Evolutionary conservation across 2,113 vertebrate genomes (phyloP), one percentile per base, ranked within the genome.

Genomic region (Chaetorhynchus papuensis): DNA sequence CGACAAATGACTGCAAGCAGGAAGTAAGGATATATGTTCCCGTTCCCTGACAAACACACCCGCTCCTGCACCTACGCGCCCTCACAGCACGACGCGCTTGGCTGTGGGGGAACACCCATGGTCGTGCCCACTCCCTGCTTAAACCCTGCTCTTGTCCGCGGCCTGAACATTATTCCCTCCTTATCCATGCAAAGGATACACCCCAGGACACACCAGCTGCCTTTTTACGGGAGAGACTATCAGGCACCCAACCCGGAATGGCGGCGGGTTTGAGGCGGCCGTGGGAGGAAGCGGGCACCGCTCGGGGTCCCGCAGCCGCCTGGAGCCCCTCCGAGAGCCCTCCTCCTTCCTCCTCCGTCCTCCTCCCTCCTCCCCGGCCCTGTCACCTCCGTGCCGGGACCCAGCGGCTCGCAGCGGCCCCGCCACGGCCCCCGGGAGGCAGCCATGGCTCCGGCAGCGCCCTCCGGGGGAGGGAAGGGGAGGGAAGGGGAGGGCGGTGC

Each of bases 11-110:
- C 41, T 39, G n/a, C 23, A 54, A 56, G 5, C 7, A 56, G 0
- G 0, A 10, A 13, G 31, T 19, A 26, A 35, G 6, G 11, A 52
- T 0, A 3, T 4, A 13, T 3, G 6, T 7, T 11, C 35, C 56
- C 30, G 8, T 37, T 22, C 53, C 11, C 15, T 5, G 47, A 23
- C 15, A 23, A 50, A 70, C 28, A 5, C 22, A 20, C 7, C 42
- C 15, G 41, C 39, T 13, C 15, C 33, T 5, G 50, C 21, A 7
- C 16, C 37, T 8, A 5, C 4, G 33, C 31, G 57, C 26, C 35
- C 53, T 2, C 4, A 23, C 28, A 23, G 35, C 44, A 6, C 12
- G 3, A 28, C 2, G 63, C 41, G n/a, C 64, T 68, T 2, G 64
- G 17, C 79, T 39, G 35, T 2, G 53, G 14, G 33, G 23, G 13